phyloP scores from a whole-genome alignment of 53 echinoderm and acorn worm genomes.

The Echinometra lucunter region DNA sequence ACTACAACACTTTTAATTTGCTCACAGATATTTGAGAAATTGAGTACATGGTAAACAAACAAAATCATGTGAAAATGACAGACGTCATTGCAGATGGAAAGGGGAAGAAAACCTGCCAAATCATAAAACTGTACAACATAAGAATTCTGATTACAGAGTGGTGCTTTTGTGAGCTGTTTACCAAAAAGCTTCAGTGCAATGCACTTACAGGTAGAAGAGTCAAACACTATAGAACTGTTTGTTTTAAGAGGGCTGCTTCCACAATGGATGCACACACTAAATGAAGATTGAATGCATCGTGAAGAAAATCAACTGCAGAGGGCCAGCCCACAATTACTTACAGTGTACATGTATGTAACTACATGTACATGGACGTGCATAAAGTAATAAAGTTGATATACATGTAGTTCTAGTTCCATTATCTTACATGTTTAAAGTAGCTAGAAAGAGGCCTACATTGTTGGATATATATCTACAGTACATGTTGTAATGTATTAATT shows the following conservation, averaged over 20 bases:
- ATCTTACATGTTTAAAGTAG: neutral
- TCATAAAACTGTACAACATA: neutral
- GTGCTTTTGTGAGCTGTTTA: conserved; percentile 14
- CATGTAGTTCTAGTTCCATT: too few species aligned
- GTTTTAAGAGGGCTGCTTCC: conserved; percentile 38
- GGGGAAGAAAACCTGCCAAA: neutral
- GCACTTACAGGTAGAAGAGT: conserved; percentile 41
- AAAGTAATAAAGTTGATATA: too few species aligned
- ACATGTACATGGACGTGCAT: neutral
- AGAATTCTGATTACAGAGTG: neutral
- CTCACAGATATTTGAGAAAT: neutral
- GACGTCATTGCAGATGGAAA: neutral
- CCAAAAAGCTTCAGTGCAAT: conserved; percentile 31
- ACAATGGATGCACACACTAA: conserved; percentile 9
- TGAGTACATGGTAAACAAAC: neutral
- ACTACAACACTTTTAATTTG: neutral
- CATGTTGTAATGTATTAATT: too few species aligned
- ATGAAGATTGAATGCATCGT: neutral
- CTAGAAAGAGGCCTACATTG: too few species aligned
- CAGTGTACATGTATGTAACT: neutral
- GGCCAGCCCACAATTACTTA: neutral
- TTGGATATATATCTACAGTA: too few species aligned
- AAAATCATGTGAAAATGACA: neutral
- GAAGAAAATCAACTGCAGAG: neutral
- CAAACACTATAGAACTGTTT: conserved; percentile 16